These are phyloP conservation scores for Eudasyphora cyanicolor DNA, from an alignment of 2,888 invertebrate species.

Conservation along the genomic window DNA sequence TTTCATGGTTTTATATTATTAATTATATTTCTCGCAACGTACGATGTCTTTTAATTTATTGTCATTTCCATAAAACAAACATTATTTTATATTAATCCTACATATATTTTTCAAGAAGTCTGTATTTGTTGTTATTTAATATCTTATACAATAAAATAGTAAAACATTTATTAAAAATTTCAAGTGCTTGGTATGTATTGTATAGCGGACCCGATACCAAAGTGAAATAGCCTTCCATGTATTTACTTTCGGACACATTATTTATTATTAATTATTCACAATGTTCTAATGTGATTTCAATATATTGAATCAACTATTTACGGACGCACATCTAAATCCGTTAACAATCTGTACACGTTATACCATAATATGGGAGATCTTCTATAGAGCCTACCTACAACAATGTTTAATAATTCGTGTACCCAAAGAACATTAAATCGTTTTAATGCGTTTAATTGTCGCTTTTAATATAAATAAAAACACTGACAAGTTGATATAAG, in stretches of 20 bases:
- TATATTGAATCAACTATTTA: neutral
- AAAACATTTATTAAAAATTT: neutral
- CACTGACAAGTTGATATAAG: neutral
- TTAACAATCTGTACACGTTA: too few relatives aligned
- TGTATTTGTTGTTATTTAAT: conserved; percentile 1
- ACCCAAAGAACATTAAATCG: too few relatives aligned
- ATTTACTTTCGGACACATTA: neutral
- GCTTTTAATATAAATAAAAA: neutral
- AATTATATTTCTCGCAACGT: conserved; percentile 9
- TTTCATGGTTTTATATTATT: neutral
- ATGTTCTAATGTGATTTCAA: neutral
- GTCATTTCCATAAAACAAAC: neutral
- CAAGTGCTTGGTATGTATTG: neutral
- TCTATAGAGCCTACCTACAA: too few relatives aligned
- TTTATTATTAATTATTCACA: neutral
- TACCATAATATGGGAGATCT: too few relatives aligned
- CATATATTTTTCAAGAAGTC: neutral
- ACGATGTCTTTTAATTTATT: conserved; percentile 18
- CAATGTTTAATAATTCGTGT: too few relatives aligned
- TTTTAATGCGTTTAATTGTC: too few relatives aligned
- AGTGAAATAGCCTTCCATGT: too few relatives aligned
- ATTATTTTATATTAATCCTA: neutral
- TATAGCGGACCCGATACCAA: neutral
- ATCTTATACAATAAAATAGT: neutral
- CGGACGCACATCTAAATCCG: neutral